phyloP scores from a whole-genome alignment of 2,888 invertebrate species.

The Drosophila trichaetosa region DNA sequence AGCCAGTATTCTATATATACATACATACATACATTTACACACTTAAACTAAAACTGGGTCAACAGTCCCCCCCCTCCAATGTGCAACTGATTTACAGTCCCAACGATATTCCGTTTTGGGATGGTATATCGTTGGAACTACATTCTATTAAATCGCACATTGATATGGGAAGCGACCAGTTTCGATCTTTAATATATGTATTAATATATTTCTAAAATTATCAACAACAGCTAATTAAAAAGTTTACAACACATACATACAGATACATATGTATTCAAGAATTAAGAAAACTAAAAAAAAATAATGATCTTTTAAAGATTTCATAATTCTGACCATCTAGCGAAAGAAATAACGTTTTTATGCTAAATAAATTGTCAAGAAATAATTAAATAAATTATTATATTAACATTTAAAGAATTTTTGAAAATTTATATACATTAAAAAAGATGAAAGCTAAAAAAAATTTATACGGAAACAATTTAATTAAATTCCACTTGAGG shows the following conservation, averaged over 20 bases:
- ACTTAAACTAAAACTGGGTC: slow-evolving; percentile 7
- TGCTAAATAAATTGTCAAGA: slow-evolving; percentile 35
- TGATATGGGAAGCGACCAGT: not conserved
- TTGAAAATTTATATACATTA: slow-evolving; percentile 56
- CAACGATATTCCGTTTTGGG: not conserved
- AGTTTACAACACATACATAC: slow-evolving; percentile 14
- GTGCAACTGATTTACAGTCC: not conserved
- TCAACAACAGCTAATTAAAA: slow-evolving; percentile 5
- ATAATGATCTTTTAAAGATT: slow-evolving; percentile 10
- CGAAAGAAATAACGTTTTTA: slow-evolving; percentile 16
- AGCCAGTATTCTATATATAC: slow-evolving; percentile 43
- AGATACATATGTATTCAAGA: slow-evolving; percentile 30
- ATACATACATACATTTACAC: slow-evolving; percentile 6
- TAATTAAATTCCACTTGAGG: slow-evolving; percentile 5
- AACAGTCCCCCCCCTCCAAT: not conserved
- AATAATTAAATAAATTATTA: slow-evolving; percentile 29
- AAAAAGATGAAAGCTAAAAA: slow-evolving; percentile 24
- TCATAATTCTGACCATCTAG: slow-evolving; percentile 33
- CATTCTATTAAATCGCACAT: not conserved
- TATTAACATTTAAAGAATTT: slow-evolving; percentile 45
- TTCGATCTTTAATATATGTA: not conserved
- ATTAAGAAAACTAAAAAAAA: slow-evolving; percentile 8
- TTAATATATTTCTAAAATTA: not conserved
- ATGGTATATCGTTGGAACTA: not conserved
- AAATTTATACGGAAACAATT: slow-evolving; percentile 43